Evolutionary conservation across 2,113 vertebrate species (phyloP).

Genomic region (cattle (Bos taurus)): DNA sequence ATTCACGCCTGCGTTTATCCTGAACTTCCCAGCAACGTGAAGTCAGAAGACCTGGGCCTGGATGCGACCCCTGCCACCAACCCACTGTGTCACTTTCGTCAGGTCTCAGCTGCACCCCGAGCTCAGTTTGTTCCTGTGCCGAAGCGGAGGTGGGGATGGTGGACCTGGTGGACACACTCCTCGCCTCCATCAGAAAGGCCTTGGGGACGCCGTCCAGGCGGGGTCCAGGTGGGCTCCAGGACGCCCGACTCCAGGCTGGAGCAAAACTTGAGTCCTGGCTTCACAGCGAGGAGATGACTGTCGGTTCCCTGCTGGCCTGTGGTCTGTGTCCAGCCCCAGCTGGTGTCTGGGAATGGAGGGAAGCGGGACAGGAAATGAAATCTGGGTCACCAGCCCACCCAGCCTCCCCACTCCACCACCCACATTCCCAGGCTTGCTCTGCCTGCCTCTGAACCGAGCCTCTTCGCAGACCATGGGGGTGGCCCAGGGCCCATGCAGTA

Average conservation of each 20-base stretch:
- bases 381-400: neutral
- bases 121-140: neutral
- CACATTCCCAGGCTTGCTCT: neutral
- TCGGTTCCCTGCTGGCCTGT: neutral
- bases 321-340: neutral
- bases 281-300: neutral
- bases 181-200: neutral
- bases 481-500: neutral
- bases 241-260: rapidly evolving
- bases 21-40: neutral
- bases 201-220: too few species aligned
- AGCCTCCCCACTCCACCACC: neutral
- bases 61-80: neutral
- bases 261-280: rapidly evolving
- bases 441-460: neutral
- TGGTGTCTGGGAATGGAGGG: slow-evolving; percentile 28
- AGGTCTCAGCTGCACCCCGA: neutral
- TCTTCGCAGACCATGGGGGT: rapidly evolving
- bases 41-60: neutral
- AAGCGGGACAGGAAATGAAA: slow-evolving; percentile 11
- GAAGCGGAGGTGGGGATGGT: neutral
- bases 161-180: neutral
- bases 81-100: too few species aligned
- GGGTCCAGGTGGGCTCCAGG: neutral
- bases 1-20: neutral